Percentiles rank a stretch among this genome's conserved stretches.
Conservation (phyloP, 2,888 invertebrate species). For the Sepioteuthis lessoniana region DNA sequence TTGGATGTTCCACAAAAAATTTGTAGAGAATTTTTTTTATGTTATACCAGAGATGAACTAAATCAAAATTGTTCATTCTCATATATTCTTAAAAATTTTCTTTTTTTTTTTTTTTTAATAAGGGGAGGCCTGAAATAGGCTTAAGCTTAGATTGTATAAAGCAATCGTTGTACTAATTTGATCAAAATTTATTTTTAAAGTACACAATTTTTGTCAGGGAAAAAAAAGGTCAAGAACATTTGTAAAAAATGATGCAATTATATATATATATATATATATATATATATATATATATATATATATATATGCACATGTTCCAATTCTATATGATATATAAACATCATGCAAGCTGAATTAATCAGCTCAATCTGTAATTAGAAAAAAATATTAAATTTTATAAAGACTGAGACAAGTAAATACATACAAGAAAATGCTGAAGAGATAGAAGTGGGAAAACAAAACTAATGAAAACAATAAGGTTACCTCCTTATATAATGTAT, state of each 20-base stretch:
- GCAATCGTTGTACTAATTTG: background rate
- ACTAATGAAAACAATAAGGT: background rate
- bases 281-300: conserved; percentile 33
- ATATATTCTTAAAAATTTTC: background rate
- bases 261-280: background rate
- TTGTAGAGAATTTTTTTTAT: background rate
- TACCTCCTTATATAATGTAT: background rate
- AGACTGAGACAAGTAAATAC: background rate
- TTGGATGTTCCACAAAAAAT: background rate
- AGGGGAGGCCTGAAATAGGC: too few relatives aligned
- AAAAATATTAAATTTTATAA: background rate
- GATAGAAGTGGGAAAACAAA: background rate
- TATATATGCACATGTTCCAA: background rate
- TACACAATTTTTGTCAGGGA: background rate
- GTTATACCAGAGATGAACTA: background rate
- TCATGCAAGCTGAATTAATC: background rate
- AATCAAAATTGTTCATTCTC: background rate
- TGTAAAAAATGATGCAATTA: background rate
- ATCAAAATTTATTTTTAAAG: background rate
- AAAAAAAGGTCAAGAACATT: background rate
- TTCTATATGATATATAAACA: conserved; percentile 10
- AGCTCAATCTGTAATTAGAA: background rate
- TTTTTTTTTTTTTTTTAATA: background rate
- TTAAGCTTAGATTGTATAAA: background rate
- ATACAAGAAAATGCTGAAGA: background rate